Base-by-base conservation (phyloP, 1,140 invertebrate genomes). In the Holcopasites calliopsidis region DNA sequence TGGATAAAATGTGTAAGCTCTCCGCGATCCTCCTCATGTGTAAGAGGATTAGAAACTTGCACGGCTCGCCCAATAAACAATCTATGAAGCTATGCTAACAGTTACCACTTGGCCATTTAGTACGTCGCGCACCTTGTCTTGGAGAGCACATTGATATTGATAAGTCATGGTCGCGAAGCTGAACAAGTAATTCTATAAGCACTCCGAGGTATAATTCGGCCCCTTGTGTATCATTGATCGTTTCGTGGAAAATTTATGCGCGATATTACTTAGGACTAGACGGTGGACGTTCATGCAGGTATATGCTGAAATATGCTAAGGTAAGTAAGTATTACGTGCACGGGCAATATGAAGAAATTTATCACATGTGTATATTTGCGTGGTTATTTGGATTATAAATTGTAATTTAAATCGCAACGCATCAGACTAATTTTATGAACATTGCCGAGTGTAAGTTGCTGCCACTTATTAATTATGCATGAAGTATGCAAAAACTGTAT, bases 31-130 rank as follows among this genome's bases (percentile, higher is more conserved):
- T 10, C 26, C 16, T 21, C 16, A 18, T 3, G 18, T 4, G 18
- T 7, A 33, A 18, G 35, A 5, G 28, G 55, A 71, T 71, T 61
- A 50, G 35, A 54, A 58, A 54, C 31, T 52, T n/a, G 21, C 7
- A 18, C 5, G 71, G 44, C 18, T 49, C 10, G 10, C 26, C 8
- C 49, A 60, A 44, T 73, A 16, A 73, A 73, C 58, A 73, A 44
- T 54, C 3, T 4, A 16, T 23, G 38, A 26, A 65, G 35, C 60
- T 44, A 49, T 33, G 8, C 10, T 33, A 33, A 23, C n/a, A 11
- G 16, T 35, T 65, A 6, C 28, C 28, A 44, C 38, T 26, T 31
- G 60, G n/a, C 13, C 42, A 18, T 47, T 58, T 33, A 33, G 33
- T 58, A 57, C 44, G 58, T 55, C 23, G 2, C 21, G 38, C 16